phyloP scores from a whole-genome alignment of 2,888 invertebrate genomes.

The Beris morrisii region DNA sequence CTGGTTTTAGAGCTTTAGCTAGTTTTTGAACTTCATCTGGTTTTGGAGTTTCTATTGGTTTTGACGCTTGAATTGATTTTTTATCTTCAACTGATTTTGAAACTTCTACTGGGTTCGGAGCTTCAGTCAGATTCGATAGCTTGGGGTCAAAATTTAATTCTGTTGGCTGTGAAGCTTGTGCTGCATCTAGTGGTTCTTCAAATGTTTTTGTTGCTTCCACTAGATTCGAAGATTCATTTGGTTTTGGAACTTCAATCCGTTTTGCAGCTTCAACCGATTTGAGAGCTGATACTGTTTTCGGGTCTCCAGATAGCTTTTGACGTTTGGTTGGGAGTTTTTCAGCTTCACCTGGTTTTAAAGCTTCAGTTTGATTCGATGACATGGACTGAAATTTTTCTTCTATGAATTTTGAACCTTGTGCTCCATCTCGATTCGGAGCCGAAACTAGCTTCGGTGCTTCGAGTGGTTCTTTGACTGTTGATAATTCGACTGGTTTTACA shows the following conservation, averaged over 20 bases:
- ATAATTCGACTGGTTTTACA: slow-evolving; percentile 63
- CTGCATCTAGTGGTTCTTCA: slow-evolving; percentile 43
- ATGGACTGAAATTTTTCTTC: slow-evolving; percentile 13
- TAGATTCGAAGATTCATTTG: slow-evolving; percentile 63
- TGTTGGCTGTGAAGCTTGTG: slow-evolving; percentile 37
- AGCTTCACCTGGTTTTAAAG: too few species aligned
- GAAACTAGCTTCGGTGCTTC: slow-evolving; percentile 77
- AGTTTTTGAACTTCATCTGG: slow-evolving; percentile 21
- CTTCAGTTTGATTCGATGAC: slow-evolving; percentile 43
- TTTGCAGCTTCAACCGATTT: slow-evolving; percentile 48
- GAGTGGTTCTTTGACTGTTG: too few species aligned
- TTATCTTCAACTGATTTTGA: slow-evolving; percentile 61
- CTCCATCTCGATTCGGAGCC: slow-evolving; percentile 84
- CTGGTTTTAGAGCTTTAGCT: slow-evolving; percentile 63
- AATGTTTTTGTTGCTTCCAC: slow-evolving; percentile 84
- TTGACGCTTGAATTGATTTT: slow-evolving; percentile 77
- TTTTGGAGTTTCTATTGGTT: slow-evolving; percentile 8
- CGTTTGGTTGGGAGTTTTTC: too few species aligned
- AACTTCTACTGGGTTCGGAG: slow-evolving; percentile 77
- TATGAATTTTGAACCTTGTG: slow-evolving; percentile 60
- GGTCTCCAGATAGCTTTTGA: slow-evolving; percentile 16
- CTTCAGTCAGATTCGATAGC: slow-evolving; percentile 77
- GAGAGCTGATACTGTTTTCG: slow-evolving; percentile 4
- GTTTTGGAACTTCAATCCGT: slow-evolving; percentile 84
- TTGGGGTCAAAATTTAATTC: slow-evolving; percentile 18